Evolutionary conservation across 2,888 invertebrate species (phyloP).

Genomic region (Argyresthia goedartella): DNA sequence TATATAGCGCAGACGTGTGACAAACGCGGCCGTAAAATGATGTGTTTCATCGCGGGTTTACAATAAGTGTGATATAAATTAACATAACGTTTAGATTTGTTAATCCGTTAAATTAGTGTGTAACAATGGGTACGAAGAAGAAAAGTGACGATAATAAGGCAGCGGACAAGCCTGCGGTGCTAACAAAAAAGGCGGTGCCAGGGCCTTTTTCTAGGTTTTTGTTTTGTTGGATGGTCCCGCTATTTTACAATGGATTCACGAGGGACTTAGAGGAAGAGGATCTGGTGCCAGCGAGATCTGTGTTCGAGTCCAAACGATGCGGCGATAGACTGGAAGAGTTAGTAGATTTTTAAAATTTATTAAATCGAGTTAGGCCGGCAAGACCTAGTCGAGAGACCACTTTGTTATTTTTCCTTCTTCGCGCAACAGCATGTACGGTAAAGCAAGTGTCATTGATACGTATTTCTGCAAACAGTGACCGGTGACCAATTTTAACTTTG

Average conservation of each 20-base stretch:
- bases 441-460: too few relatives aligned
- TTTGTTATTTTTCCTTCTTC: too few relatives aligned
- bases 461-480: too few relatives aligned
- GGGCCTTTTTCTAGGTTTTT: constrained; percentile 71
- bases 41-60: neutral
- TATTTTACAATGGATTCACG: constrained; percentile 81
- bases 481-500: too few relatives aligned
- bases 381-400: too few relatives aligned
- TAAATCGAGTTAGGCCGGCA: too few relatives aligned
- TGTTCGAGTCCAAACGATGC: constrained; percentile 77
- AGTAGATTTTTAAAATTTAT: constrained; percentile 21
- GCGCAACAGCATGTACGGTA: too few relatives aligned
- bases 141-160: neutral
- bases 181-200: constrained; percentile 31
- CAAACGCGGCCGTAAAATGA: neutral
- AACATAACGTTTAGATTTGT: too few relatives aligned
- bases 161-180: constrained; percentile 11
- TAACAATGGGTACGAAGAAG: neutral
- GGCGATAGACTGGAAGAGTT: constrained; percentile 78
- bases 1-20: neutral
- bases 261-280: constrained; percentile 81
- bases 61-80: too few relatives aligned
- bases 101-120: neutral
- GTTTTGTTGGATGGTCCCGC: constrained; percentile 81
- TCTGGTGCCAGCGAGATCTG: constrained; percentile 76